A percentile compares a stretch with the other conserved stretches of the same genome.
Evolutionary conservation across 1,140 invertebrate species (phyloP).

Genomic region (Aphaenogaster ashmeadi): DNA sequence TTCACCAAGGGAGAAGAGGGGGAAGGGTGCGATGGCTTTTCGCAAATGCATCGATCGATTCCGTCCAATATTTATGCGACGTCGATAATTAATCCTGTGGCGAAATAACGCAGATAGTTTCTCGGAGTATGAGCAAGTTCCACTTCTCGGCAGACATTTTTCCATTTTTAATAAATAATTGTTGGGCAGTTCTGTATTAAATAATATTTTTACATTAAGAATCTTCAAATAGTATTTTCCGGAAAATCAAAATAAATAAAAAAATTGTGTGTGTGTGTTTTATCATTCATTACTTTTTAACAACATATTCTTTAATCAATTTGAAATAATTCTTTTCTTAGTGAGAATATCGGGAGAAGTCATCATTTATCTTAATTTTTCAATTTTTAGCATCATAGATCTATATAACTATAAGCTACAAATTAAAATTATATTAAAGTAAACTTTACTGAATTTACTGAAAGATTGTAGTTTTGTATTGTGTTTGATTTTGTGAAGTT

Average conservation of each 20-base stretch:
- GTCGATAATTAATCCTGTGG: constrained; percentile 44
- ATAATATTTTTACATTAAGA: background rate
- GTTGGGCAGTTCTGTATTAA: background rate
- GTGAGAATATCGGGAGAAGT: background rate
- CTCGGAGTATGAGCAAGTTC: background rate
- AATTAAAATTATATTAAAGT: constrained; percentile 5
- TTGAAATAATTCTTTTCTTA: background rate
- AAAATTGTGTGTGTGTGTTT: background rate
- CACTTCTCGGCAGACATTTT: background rate
- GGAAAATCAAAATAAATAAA: background rate
- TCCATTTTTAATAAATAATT: background rate
- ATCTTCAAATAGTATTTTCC: background rate
- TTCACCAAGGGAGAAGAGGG: constrained; percentile 19
- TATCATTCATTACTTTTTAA: background rate
- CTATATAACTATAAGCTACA: background rate
- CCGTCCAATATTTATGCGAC: constrained; percentile 51
- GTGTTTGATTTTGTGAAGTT: background rate
- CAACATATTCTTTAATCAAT: background rate
- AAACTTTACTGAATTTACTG: constrained; percentile 20
- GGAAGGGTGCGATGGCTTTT: constrained; percentile 24
- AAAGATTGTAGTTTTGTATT: background rate
- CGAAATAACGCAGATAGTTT: constrained; percentile 32
- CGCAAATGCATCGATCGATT: constrained; percentile 49
- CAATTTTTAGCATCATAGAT: background rate
- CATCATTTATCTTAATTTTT: constrained; percentile 4